Evolutionary conservation across 2,888 invertebrate species (phyloP).

Genomic region (Tachina fera): DNA sequence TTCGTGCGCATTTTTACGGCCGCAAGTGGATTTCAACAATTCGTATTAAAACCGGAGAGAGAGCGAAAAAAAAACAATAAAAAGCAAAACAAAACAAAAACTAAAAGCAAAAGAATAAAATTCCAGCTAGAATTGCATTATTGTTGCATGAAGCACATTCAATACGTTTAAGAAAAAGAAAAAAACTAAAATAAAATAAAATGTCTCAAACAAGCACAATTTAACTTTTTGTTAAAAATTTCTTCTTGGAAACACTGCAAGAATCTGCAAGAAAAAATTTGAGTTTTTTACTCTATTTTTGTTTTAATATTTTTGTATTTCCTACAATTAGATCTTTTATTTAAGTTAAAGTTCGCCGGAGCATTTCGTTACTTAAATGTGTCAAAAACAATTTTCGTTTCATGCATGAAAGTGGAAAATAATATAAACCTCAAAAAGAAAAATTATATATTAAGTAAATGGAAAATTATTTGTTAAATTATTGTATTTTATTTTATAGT

Average conservation of each 20-base stretch:
- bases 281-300: neutral
- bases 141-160: slow-evolving; percentile 32
- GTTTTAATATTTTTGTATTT: slow-evolving; percentile 3
- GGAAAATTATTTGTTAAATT: neutral
- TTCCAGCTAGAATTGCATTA: slow-evolving; percentile 53
- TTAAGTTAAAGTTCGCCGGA: slow-evolving; percentile 13
- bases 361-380: slow-evolving; percentile 35
- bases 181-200: slow-evolving; percentile 14
- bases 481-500: too few relatives aligned
- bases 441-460: neutral
- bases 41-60: slow-evolving; percentile 5
- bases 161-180: slow-evolving; percentile 7
- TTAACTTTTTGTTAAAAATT: neutral
- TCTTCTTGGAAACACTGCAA: neutral
- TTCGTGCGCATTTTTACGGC: slow-evolving; percentile 64
- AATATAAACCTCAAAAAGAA: neutral
- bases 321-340: slow-evolving; percentile 22
- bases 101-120: slow-evolving; percentile 3
- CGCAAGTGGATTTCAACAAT: slow-evolving; percentile 65
- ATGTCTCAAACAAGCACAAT: slow-evolving; percentile 45
- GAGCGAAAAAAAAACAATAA: neutral
- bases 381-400: slow-evolving; percentile 23
- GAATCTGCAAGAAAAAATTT: slow-evolving; percentile 15
- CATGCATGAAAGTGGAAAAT: neutral
- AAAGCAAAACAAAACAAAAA: neutral